These are phyloP conservation scores for Leptopilina syphax DNA, from an alignment of 2,888 invertebrate genomes.

Conservation along the genomic window DNA sequence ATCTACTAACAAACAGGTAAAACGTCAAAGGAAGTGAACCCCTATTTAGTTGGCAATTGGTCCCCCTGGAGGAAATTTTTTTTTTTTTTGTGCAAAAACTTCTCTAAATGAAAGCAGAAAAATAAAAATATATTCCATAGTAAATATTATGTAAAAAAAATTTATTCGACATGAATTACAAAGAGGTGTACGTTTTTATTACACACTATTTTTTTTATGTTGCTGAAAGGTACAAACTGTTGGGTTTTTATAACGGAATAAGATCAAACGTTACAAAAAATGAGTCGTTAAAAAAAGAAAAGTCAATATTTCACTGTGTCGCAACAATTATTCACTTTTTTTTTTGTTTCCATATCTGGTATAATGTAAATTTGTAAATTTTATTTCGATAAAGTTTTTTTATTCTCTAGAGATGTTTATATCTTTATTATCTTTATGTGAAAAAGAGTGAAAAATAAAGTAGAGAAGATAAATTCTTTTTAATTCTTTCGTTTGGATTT, in stretches of 20 bases:
- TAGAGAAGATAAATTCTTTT: too few relatives aligned
- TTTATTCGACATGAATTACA: background rate
- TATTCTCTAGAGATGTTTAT: too few relatives aligned
- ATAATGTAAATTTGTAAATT: too few relatives aligned
- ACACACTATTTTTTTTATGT: background rate
- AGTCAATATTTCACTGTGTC: background rate
- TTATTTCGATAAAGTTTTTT: too few relatives aligned
- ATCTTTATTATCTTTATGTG: too few relatives aligned
- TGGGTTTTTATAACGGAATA: slow-evolving; percentile 6
- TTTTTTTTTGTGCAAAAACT: background rate
- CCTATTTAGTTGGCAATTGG: slow-evolving; percentile 26
- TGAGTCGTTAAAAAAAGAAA: slow-evolving; percentile 12
- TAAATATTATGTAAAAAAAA: background rate
- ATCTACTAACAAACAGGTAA: slow-evolving; percentile 25
- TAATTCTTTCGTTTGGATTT: too few relatives aligned
- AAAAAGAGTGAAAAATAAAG: too few relatives aligned
- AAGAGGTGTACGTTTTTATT: slow-evolving; percentile 8
- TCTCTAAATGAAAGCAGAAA: background rate
- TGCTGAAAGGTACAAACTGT: background rate
- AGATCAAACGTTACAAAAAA: background rate
- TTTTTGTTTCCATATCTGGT: too few relatives aligned
- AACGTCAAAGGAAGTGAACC: slow-evolving; percentile 17
- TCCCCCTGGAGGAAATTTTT: background rate
- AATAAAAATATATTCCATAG: background rate
- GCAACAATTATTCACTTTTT: too few relatives aligned